Conservation (phyloP, 2,797 vertebrate genomes). For the Cephalopachus bancanus region DNA sequence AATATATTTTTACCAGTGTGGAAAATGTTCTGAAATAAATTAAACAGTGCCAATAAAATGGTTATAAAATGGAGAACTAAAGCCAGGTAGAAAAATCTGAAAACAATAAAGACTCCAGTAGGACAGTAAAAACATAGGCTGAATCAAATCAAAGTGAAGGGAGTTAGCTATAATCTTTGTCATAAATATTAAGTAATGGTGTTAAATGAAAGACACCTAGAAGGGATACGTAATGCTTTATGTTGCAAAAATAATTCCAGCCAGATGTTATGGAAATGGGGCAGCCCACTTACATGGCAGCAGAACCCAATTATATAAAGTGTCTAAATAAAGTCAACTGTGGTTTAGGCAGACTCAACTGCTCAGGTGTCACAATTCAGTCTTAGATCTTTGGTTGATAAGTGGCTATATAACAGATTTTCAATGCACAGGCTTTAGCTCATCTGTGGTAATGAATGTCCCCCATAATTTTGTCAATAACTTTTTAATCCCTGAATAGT, state of each 20-base stretch:
- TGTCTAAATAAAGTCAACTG: not conserved
- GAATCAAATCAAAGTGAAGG: conserved; percentile 52
- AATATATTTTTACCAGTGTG: conserved; percentile 60
- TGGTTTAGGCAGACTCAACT: not conserved
- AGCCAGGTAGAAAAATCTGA: conserved; percentile 67
- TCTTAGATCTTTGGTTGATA: not conserved
- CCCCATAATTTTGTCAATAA: not conserved
- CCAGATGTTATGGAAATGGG: not conserved
- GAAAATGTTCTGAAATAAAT: conserved; percentile 71
- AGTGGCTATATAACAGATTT: not conserved
- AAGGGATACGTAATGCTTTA: conserved; percentile 29
- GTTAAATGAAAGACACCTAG: conserved; percentile 66
- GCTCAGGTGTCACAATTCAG: not conserved
- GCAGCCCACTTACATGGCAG: not conserved
- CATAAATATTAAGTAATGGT: conserved; percentile 66
- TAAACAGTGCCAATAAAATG: conserved; percentile 63
- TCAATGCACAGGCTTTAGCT: not conserved
- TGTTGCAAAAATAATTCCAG: conserved; percentile 51
- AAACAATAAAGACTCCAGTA: conserved; percentile 59
- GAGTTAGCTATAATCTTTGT: conserved; percentile 40
- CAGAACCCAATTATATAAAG: not conserved
- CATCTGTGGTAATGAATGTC: not conserved
- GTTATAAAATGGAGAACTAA: conserved; percentile 52
- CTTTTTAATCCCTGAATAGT: not conserved
- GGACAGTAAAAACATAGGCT: conserved; percentile 49